Evolutionary conservation across 2,797 vertebrate species (phyloP).

Genomic region (Xenentodon cancila): DNA sequence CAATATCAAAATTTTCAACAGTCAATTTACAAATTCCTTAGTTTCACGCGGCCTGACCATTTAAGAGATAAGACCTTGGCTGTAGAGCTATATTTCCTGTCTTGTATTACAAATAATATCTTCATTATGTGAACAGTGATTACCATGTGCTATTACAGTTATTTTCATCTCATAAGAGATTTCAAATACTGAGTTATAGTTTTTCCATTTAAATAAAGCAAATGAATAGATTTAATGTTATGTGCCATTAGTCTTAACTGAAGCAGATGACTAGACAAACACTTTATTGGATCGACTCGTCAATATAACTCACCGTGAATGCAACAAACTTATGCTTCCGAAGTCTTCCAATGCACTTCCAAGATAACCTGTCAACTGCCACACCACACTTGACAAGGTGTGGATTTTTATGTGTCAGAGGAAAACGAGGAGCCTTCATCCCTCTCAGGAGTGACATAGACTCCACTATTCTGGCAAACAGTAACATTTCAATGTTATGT

Average conservation of each 20-base stretch:
- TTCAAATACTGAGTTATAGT: background rate
- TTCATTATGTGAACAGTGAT: conserved; percentile 18
- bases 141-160: background rate
- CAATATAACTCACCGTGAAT: conserved; percentile 26
- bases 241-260: background rate
- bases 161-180: background rate
- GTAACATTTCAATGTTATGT: conserved; percentile 18
- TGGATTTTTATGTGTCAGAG: conserved; percentile 46
- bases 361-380: conserved; percentile 52
- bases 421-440: conserved; percentile 41
- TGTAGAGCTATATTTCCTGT: background rate
- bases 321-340: conserved; percentile 12
- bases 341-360: conserved; percentile 18
- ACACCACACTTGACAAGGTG: conserved; percentile 59
- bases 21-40: background rate
- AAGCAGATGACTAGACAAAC: conserved; percentile 9
- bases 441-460: conserved; percentile 35
- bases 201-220: background rate
- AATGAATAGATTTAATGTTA: background rate
- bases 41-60: background rate
- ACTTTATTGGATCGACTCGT: conserved; percentile 5
- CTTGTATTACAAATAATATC: background rate
- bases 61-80: background rate
- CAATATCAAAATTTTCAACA: conserved; percentile 10
- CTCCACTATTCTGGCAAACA: conserved; percentile 30